Percentiles rank a stretch among this genome's conserved stretches.
Conservation (phyloP, 2,888 invertebrate genomes). For the Apamea monoglypha region DNA sequence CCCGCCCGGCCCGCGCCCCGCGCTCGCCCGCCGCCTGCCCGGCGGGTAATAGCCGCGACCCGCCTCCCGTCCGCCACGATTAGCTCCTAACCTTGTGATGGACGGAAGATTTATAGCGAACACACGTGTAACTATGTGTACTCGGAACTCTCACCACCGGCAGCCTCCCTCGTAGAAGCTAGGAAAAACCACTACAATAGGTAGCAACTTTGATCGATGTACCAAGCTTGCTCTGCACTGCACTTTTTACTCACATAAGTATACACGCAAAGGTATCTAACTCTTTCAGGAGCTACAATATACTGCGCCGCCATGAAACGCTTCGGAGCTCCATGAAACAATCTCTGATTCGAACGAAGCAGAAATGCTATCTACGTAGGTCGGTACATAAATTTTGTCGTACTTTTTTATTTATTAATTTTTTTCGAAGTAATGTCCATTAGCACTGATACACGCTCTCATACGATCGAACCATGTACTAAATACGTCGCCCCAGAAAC, state of each 20-base stretch:
- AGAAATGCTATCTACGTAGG: background rate
- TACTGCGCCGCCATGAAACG: background rate
- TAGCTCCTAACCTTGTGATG: constrained; percentile 61
- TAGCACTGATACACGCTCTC: too few relatives aligned
- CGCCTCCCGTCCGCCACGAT: constrained; percentile 60
- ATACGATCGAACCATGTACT: too few relatives aligned
- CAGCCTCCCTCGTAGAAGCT: background rate
- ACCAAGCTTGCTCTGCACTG: constrained; percentile 4
- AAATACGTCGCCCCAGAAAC: too few relatives aligned
- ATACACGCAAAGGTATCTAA: background rate
- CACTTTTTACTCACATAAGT: background rate
- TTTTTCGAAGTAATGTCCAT: too few relatives aligned
- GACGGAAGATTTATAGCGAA: constrained; percentile 56
- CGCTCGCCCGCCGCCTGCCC: constrained; percentile 7
- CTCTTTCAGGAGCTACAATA: constrained; percentile 10
- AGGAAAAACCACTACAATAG: constrained; percentile 14
- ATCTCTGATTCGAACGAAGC: background rate
- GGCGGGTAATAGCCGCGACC: constrained; percentile 54
- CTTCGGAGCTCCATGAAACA: constrained; percentile 8
- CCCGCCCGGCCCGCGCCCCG: constrained; percentile 47
- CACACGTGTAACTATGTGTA: constrained; percentile 53
- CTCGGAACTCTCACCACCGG: constrained; percentile 12
- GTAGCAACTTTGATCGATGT: constrained; percentile 1
- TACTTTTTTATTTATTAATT: too few relatives aligned
- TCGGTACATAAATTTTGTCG: too few relatives aligned